Percentiles rank a stretch among this genome's conserved stretches.
These are phyloP conservation scores for Percopsis transmontana DNA, from an alignment of 2,113 vertebrate species.

Conservation along the genomic window DNA sequence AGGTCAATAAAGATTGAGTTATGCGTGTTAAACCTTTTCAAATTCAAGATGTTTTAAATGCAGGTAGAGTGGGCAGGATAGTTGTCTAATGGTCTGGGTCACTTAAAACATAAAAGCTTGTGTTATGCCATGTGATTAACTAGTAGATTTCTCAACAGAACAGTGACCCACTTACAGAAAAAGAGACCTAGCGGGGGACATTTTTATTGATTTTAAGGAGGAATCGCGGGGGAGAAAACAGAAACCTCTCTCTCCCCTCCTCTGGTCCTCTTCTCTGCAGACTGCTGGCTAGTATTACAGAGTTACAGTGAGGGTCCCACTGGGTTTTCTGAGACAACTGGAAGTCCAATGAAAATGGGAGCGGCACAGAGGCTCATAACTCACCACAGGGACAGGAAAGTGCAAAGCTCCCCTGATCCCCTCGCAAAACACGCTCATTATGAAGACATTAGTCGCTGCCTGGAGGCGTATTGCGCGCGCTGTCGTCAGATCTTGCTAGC, in stretches of 20 bases:
- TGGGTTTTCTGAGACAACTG: constrained; percentile 44
- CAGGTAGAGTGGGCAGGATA: too few relatives aligned
- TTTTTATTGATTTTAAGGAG: neutral
- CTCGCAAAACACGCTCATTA: constrained; percentile 24
- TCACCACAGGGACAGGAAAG: constrained; percentile 31
- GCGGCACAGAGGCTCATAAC: constrained; percentile 11
- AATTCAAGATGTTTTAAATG: too few relatives aligned
- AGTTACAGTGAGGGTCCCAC: constrained; percentile 60
- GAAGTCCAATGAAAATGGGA: constrained; percentile 46
- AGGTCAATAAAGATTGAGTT: too few relatives aligned
- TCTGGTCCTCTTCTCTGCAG: constrained; percentile 31
- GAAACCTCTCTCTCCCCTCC: constrained; percentile 25
- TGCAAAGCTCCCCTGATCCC: constrained; percentile 13
- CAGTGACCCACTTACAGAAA: constrained; percentile 20
- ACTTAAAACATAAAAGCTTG: too few relatives aligned
- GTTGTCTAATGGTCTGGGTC: too few relatives aligned
- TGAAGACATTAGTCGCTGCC: constrained; percentile 23
- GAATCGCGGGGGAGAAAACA: constrained; percentile 2
- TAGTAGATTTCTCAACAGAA: constrained; percentile 27
- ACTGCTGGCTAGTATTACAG: constrained; percentile 52
- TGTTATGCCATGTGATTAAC: too few relatives aligned
- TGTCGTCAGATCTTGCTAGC: constrained; percentile 41
- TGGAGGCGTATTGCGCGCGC: constrained; percentile 30
- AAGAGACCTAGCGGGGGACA: too few relatives aligned
- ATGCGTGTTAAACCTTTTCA: too few relatives aligned